These are phyloP conservation scores for Spinus olivaceus DNA, from an alignment of 2,797 vertebrate genomes.

Conservation along the genomic window DNA sequence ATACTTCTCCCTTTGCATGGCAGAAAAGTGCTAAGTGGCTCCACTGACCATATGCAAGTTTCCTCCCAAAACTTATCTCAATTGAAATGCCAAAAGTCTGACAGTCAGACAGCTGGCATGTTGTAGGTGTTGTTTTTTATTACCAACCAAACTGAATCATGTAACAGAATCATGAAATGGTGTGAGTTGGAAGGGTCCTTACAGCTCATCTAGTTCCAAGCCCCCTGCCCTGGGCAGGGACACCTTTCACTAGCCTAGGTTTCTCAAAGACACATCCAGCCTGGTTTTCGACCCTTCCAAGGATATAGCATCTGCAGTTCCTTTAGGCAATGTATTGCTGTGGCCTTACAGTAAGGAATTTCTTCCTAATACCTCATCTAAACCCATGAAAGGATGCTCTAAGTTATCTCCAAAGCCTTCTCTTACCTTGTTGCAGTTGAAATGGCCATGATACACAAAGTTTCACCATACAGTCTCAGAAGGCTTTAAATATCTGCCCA, in stretches of 20 bases:
- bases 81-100: background rate
- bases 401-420: background rate
- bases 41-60: background rate
- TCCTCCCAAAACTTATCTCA: background rate
- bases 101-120: background rate
- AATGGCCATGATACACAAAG: background rate
- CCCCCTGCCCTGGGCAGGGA: background rate
- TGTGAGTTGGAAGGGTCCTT: background rate
- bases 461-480: background rate
- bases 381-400: background rate
- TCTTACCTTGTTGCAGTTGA: background rate
- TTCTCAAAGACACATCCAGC: background rate
- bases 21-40: background rate
- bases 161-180: background rate
- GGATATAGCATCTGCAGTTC: fast-evolving
- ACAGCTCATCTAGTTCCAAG: background rate
- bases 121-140: background rate
- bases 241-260: background rate
- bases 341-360: background rate
- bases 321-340: background rate
- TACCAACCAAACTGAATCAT: background rate
- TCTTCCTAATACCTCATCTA: background rate
- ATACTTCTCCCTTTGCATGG: background rate
- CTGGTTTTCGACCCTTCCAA: background rate
- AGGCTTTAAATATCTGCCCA: background rate